A percentile compares a stretch with the other conserved stretches of the same genome.
Evolutionary conservation across 2,113 vertebrate species (phyloP).

Genomic region (Caranx melampygus): DNA sequence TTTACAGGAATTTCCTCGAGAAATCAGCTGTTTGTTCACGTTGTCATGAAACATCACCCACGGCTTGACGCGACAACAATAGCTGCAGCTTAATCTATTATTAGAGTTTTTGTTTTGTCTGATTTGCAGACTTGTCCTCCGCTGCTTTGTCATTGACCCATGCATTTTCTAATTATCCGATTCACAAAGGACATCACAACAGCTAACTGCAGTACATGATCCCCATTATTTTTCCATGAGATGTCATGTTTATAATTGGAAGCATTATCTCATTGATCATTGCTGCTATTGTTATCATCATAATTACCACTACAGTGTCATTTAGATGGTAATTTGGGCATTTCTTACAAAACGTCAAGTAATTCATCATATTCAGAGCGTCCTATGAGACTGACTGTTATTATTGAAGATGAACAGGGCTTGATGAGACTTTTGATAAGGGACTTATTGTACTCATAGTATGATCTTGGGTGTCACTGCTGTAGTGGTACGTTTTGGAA

Average conservation of each 20-base stretch:
- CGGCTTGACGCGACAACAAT: slow-evolving; percentile 1
- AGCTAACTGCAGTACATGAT: slow-evolving; percentile 72
- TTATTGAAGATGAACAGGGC: slow-evolving; percentile 48
- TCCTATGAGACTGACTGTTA: slow-evolving; percentile 62
- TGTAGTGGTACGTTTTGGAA: slow-evolving; percentile 38
- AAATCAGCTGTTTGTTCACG: background rate
- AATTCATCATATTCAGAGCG: slow-evolving; percentile 62
- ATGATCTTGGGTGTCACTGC: slow-evolving; percentile 31
- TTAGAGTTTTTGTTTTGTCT: slow-evolving; percentile 47
- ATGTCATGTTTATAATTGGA: slow-evolving; percentile 79
- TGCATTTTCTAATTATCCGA: slow-evolving; percentile 70
- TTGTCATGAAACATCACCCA: slow-evolving; percentile 25
- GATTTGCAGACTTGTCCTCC: slow-evolving; percentile 61
- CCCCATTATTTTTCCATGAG: slow-evolving; percentile 76
- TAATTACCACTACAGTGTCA: slow-evolving; percentile 74
- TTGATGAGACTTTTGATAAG: slow-evolving; percentile 50
- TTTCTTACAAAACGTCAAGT: slow-evolving; percentile 62
- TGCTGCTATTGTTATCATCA: slow-evolving; percentile 71
- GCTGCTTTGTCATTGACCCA: slow-evolving; percentile 67
- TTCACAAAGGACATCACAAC: slow-evolving; percentile 70
- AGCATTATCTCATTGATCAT: slow-evolving; percentile 79
- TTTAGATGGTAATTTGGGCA: slow-evolving; percentile 79
- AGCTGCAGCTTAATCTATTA: slow-evolving; percentile 38
- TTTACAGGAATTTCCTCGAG: background rate
- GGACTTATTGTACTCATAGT: slow-evolving; percentile 13